phyloP scores from a whole-genome alignment of 2,888 invertebrate species.

The Drosophila sordidapex region DNA sequence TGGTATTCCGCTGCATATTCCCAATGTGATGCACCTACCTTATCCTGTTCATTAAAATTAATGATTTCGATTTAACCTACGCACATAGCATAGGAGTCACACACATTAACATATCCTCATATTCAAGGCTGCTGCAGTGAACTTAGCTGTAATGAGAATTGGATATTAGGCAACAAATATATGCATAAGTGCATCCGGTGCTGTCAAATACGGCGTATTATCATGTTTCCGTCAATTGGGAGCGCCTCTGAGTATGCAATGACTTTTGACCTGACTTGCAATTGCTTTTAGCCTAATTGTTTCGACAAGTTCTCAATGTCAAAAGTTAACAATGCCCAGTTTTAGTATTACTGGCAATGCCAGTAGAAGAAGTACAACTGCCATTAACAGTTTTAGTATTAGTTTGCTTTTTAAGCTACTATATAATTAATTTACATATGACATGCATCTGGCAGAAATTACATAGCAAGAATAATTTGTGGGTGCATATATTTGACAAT shows the following conservation, averaged over 20 bases:
- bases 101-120: slow-evolving; percentile 3
- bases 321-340: too few species aligned
- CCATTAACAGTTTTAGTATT: not conserved
- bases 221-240: slow-evolving; percentile 14
- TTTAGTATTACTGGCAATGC: not conserved
- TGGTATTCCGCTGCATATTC: slow-evolving; percentile 18
- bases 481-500: not conserved
- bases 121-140: slow-evolving; percentile 48
- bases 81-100: slow-evolving; percentile 6
- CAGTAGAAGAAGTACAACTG: not conserved
- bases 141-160: slow-evolving; percentile 59
- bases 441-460: not conserved
- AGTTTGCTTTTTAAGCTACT: not conserved
- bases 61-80: slow-evolving; percentile 62
- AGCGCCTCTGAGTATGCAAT: slow-evolving; percentile 31
- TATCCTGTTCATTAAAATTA: slow-evolving; percentile 77
- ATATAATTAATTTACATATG: not conserved
- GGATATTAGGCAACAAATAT: slow-evolving; percentile 52
- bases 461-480: not conserved
- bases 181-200: slow-evolving; percentile 45
- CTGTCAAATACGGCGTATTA: slow-evolving; percentile 30
- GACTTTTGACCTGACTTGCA: slow-evolving; percentile 7
- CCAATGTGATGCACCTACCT: slow-evolving; percentile 58
- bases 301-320: slow-evolving; percentile 2
- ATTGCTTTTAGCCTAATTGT: slow-evolving; percentile 40